phyloP scores from a whole-genome alignment of 2,113 vertebrate species.

The Uropsilus gracilis region DNA sequence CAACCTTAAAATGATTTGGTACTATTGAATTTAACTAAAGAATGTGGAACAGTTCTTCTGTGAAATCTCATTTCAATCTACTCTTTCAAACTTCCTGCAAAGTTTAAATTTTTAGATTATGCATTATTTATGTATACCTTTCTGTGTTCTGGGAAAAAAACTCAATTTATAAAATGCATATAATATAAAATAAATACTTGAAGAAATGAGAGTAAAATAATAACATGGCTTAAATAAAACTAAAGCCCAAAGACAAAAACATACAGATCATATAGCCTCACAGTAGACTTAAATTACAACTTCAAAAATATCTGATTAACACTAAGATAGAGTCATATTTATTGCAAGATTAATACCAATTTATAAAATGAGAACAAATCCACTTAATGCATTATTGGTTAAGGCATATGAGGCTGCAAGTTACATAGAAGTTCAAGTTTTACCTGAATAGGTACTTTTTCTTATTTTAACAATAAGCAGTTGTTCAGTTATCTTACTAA shows the following conservation, averaged over 20 bases:
- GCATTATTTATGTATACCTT: not conserved
- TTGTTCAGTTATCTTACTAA: not conserved
- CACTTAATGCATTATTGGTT: not conserved
- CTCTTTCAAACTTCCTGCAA: not conserved
- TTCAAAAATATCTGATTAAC: not conserved
- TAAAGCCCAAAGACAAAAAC: not conserved
- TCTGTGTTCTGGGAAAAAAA: not conserved
- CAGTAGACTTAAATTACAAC: not conserved
- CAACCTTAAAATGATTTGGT: not conserved
- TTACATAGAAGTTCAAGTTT: not conserved
- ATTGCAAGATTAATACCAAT: not conserved
- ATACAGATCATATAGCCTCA: not conserved
- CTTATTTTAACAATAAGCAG: not conserved
- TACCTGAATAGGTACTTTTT: not conserved
- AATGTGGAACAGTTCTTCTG: not conserved
- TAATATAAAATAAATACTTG: not conserved
- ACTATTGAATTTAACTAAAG: not conserved
- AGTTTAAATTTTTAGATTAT: not conserved
- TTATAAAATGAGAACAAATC: not conserved
- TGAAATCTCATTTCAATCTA: not conserved
- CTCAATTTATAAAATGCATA: not conserved
- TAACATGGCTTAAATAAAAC: not conserved
- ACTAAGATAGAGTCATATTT: not conserved
- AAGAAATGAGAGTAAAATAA: not conserved
- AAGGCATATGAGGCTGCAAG: not conserved